Base-by-base conservation (phyloP, 2,888 invertebrate species). In the Lasioglossum oenotherae region DNA sequence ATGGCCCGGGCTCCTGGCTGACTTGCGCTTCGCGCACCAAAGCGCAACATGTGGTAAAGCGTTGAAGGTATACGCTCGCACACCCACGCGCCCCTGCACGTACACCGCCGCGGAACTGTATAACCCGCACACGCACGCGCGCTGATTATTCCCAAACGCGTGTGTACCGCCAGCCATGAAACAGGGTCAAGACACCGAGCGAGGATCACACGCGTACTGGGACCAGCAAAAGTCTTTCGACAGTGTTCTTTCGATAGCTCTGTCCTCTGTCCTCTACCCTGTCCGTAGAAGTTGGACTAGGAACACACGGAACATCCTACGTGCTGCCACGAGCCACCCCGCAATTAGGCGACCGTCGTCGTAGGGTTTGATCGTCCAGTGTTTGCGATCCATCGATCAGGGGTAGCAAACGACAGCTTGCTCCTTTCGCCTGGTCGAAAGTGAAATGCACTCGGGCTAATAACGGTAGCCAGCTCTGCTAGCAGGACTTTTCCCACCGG, bases 31-130 rank as follows among this genome's bases (percentile, higher is more conserved):
- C 93, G 92, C 92, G 93, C 83, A 92, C 89, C 93, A 89, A 94
- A 91, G 94, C 94, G 95, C 95, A 95, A 95, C 95, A 95, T 94
- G 94, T 94, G 94, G 94, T 91, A 94, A 93, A 91, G 89, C 92
- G 91, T 91, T 87, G 89, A 87, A 88, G 90, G 90, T 89, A 88
- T 89, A 87, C 88, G 87, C 87, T 82, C 74, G 88, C 74, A 78
- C 86, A 64, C 14, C 27, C 60, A 12, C 60, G 10, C 14, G 6
- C 2, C 0, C 35, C n/a, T 71, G 19, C 78, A 80, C 46, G 60
- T 85, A 57, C 75, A 87, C 8, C 53, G 71, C 80, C 44, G 78
- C 85, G 53, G 57, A 73, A 67, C 82, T 49, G 81, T 87, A 71
- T 85, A 75, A 79, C 82, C 78, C 10, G 75, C 77, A 60, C 57